Evolutionary conservation across 2,113 vertebrate species (phyloP).

Genomic region (Atrichornis clamosus): DNA sequence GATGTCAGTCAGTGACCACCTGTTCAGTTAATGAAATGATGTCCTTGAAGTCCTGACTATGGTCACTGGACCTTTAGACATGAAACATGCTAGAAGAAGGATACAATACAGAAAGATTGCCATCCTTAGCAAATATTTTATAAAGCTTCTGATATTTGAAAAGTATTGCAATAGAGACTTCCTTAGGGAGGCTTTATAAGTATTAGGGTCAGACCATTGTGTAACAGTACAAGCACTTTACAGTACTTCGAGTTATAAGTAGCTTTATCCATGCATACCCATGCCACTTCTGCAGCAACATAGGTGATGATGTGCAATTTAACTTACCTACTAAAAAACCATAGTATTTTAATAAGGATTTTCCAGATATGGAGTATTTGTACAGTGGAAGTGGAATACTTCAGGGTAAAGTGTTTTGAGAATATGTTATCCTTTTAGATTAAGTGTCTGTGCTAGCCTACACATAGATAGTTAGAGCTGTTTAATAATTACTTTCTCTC

Average conservation of each 20-base stretch:
- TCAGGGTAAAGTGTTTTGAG: neutral
- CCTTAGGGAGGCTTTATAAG: neutral
- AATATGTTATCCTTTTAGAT: neutral
- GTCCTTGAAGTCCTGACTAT: neutral
- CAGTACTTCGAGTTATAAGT: neutral
- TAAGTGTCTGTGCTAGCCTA: neutral
- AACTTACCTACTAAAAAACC: neutral
- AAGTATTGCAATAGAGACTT: neutral
- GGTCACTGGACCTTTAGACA: neutral
- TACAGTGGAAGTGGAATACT: neutral
- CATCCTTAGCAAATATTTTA: neutral
- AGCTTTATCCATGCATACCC: neutral
- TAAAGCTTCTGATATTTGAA: neutral
- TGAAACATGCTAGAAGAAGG: neutral
- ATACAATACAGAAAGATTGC: neutral
- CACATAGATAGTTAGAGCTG: neutral
- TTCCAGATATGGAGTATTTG: neutral
- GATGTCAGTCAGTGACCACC: neutral
- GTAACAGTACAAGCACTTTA: neutral
- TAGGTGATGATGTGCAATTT: neutral
- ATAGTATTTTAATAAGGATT: neutral
- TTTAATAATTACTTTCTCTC: constrained; percentile 20
- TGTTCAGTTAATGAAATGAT: neutral
- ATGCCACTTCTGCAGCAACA: neutral
- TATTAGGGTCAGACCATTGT: neutral